Evolutionary conservation across 2,888 invertebrate species (phyloP).

Genomic region (Terebella lapidaria): DNA sequence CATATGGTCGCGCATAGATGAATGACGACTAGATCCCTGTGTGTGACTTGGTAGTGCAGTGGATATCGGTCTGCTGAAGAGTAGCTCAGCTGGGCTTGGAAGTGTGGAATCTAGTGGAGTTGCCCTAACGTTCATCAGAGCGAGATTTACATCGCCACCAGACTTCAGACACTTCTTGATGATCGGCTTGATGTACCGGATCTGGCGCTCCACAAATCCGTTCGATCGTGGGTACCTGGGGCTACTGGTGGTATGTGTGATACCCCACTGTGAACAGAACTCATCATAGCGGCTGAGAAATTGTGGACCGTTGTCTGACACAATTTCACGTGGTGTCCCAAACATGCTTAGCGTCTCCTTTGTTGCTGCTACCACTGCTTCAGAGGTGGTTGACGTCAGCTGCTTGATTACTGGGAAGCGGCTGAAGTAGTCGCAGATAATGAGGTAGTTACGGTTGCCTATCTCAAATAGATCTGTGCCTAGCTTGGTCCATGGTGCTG

Average conservation of each 20-base stretch:
- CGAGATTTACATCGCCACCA: not conserved
- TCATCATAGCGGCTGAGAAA: not conserved
- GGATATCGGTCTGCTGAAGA: no score
- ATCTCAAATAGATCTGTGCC: not conserved
- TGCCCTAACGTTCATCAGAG: not conserved
- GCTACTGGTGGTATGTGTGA: slow-evolving; percentile 1
- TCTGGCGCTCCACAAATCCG: no score
- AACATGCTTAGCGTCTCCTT: not conserved
- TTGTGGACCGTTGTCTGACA: not conserved
- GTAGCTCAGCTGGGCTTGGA: no score
- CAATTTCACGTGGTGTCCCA: not conserved
- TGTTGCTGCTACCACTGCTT: not conserved
- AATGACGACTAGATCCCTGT: no score
- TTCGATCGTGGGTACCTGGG: no score
- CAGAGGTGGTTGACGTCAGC: not conserved
- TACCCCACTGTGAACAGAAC: slow-evolving; percentile 1
- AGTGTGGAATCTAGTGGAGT: not conserved
- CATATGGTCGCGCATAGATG: no score
- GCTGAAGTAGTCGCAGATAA: not conserved
- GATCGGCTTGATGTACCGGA: no score
- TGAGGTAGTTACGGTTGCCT: not conserved
- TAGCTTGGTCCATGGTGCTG: not conserved
- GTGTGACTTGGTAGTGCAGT: no score
- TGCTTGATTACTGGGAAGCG: not conserved
- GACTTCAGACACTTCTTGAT: not conserved